Evolutionary conservation across 2,888 invertebrate genomes (phyloP).

Genomic region (Anoplius nigerrimus): DNA sequence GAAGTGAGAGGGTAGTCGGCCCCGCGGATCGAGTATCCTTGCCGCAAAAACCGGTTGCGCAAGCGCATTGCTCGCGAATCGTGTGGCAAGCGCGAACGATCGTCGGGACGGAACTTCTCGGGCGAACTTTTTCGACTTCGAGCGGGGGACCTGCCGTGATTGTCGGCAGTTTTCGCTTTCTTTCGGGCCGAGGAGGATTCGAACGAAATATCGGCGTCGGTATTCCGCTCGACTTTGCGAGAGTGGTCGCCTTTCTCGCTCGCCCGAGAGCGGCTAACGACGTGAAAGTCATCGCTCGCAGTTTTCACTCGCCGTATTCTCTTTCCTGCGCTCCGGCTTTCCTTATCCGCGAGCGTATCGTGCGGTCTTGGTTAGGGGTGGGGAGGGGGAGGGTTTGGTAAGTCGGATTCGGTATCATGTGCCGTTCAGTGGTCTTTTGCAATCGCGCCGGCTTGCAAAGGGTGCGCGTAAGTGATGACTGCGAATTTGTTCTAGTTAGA

Average conservation of each 20-base stretch:
- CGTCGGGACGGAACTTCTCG: not conserved
- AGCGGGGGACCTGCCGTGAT: not conserved
- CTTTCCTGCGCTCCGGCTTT: conserved; percentile 2
- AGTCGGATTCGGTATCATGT: too few relatives aligned
- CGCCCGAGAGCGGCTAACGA: conserved; percentile 30
- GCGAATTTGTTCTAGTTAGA: too few relatives aligned
- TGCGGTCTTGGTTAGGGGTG: too few relatives aligned
- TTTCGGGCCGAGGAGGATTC: conserved; percentile 33
- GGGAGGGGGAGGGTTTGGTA: too few relatives aligned
- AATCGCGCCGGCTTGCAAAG: too few relatives aligned
- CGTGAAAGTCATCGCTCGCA: conserved; percentile 54
- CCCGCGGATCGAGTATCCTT: conserved; percentile 53
- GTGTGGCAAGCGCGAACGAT: conserved; percentile 12
- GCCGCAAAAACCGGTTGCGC: conserved; percentile 53
- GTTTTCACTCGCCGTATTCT: conserved; percentile 47
- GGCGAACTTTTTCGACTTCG: not conserved
- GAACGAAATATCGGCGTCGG: conserved; percentile 43
- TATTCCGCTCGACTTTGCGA: not conserved
- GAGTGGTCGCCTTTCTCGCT: not conserved
- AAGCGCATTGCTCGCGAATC: conserved; percentile 47
- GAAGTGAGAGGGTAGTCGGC: conserved; percentile 50
- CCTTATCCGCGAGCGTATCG: conserved; percentile 9
- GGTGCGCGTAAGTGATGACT: too few relatives aligned
- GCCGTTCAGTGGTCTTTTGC: too few relatives aligned
- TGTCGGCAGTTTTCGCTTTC: conserved; percentile 49